These are phyloP conservation scores for Virgularia gustaviana DNA, from an alignment of 92 coral and sea anemone genomes.

Conservation along the genomic window DNA sequence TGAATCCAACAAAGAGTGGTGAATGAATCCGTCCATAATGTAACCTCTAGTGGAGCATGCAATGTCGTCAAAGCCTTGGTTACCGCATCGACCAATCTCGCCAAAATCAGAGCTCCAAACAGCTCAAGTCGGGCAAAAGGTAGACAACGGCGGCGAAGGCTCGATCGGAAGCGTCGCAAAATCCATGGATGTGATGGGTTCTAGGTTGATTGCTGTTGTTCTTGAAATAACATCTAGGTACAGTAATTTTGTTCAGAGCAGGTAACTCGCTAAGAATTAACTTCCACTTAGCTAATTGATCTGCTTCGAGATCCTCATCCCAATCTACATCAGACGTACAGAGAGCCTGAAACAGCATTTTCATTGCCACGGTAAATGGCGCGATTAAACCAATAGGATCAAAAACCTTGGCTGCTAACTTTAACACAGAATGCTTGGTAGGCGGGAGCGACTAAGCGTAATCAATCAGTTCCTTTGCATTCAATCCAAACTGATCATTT, in stretches of 20 bases:
- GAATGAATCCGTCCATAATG: background rate
- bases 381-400: conserved; percentile 45
- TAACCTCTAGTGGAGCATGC: background rate
- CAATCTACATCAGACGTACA: conserved; percentile 38
- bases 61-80: background rate
- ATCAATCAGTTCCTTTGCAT: conserved; percentile 23
- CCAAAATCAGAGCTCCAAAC: background rate
- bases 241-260: background rate
- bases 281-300: background rate
- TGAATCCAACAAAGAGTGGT: conserved; percentile 3
- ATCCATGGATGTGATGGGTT: conserved; percentile 19
- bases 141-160: conserved; percentile 15
- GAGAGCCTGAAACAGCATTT: conserved; percentile 34
- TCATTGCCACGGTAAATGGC: conserved; percentile 38
- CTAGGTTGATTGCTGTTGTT: background rate
- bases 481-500: conserved; percentile 2
- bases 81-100: background rate
- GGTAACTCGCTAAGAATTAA: background rate
- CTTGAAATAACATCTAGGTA: background rate
- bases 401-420: conserved; percentile 31
- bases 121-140: conserved; percentile 6
- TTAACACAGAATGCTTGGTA: conserved; percentile 19
- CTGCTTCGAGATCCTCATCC: conserved; percentile 22
- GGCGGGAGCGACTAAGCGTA: conserved; percentile 2
- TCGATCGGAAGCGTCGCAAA: conserved; percentile 6